These are phyloP conservation scores for Henricia sp. DNA, from an alignment of 53 echinoderm and acorn worm genomes.

Conservation along the genomic window DNA sequence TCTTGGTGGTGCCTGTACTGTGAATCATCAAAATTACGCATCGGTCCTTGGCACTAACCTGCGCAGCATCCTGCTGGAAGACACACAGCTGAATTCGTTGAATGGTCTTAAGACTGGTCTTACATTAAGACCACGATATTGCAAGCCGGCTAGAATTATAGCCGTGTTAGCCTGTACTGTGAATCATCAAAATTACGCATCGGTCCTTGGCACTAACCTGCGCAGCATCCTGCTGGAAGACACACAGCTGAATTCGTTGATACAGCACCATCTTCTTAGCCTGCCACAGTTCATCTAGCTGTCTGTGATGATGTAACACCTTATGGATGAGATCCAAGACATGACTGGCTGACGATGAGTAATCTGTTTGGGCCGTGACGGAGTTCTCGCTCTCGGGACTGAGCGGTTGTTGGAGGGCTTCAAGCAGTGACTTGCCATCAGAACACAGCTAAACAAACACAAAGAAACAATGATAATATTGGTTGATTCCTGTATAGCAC, in stretches of 20 bases:
- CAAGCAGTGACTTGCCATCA: constrained; percentile 89
- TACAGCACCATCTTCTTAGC: constrained; percentile 75
- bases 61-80: constrained; percentile 89
- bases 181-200: background rate
- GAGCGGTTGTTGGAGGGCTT: constrained; percentile 93
- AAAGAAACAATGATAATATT: background rate
- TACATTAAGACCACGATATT: no score
- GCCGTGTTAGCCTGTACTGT: background rate
- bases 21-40: background rate
- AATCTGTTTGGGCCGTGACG: constrained; percentile 96
- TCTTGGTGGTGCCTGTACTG: no score
- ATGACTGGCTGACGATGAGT: constrained; percentile 92
- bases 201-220: constrained; percentile 33
- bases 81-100: constrained; percentile 94
- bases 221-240: constrained; percentile 91
- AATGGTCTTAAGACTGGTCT: no score
- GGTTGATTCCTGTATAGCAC: no score
- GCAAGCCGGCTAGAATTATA: no score
- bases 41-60: constrained; percentile 22
- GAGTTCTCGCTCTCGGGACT: constrained; percentile 96
- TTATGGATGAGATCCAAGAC: constrained; percentile 93
- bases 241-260: constrained; percentile 91
- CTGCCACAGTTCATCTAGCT: constrained; percentile 92
- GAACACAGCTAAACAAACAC: constrained; percentile 71
- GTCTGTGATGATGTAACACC: constrained; percentile 90